phyloP scores from a whole-genome alignment of 2,888 invertebrate genomes.

The Melieria crassipennis region DNA sequence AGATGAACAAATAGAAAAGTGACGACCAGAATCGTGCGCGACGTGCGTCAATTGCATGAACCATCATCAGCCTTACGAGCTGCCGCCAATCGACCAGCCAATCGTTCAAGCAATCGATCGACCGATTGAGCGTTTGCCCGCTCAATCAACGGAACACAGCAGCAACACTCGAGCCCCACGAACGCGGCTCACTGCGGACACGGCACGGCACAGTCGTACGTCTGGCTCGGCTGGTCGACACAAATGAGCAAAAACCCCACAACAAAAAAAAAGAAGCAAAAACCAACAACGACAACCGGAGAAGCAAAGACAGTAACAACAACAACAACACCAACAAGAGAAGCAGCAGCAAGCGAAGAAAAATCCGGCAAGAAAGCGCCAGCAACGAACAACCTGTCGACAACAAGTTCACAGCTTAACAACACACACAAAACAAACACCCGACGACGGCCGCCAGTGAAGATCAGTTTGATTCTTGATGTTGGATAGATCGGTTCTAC shows the following conservation, averaged over 20 bases:
- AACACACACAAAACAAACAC: slow-evolving; percentile 36
- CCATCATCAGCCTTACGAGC: no score
- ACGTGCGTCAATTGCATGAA: slow-evolving; percentile 35
- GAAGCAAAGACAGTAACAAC: background rate
- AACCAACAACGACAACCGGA: slow-evolving; percentile 8
- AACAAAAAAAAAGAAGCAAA: background rate
- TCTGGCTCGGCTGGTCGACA: no score
- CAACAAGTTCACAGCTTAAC: slow-evolving; percentile 42
- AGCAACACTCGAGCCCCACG: background rate
- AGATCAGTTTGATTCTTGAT: slow-evolving; percentile 65
- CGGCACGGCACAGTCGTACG: slow-evolving; percentile 3
- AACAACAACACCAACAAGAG: slow-evolving; percentile 4
- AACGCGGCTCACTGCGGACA: slow-evolving; percentile 3
- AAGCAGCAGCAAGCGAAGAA: slow-evolving; percentile 3
- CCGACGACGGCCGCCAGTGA: slow-evolving; percentile 30
- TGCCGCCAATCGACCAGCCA: background rate
- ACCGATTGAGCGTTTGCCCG: slow-evolving; percentile 18
- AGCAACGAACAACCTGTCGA: slow-evolving; percentile 46
- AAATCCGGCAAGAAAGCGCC: slow-evolving; percentile 51
- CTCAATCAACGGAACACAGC: background rate
- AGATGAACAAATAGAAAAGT: slow-evolving; percentile 2
- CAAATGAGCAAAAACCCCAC: no score
- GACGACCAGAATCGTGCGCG: slow-evolving; percentile 35
- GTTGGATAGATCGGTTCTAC: slow-evolving; percentile 66
- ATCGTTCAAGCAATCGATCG: slow-evolving; percentile 7